Percentiles rank a stretch among this genome's conserved stretches.
phyloP scores from a whole-genome alignment of 2,888 invertebrate genomes.

The Ormyrus thymus region DNA sequence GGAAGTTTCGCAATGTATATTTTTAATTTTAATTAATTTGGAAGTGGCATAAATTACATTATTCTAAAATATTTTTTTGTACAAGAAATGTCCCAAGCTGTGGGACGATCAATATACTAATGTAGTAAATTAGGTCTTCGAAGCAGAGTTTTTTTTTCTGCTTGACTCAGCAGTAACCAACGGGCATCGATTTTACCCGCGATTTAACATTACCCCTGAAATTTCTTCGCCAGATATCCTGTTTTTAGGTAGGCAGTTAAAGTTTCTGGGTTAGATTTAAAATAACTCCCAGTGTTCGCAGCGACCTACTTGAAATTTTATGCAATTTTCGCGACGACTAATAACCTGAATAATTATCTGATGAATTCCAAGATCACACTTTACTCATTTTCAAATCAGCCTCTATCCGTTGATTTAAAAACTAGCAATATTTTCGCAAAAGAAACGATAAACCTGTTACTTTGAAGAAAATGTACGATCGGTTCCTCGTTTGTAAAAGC shows the following conservation, averaged over 20 bases:
- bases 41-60: too few relatives aligned
- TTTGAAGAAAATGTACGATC: too few relatives aligned
- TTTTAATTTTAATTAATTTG: too few relatives aligned
- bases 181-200: conserved; percentile 9
- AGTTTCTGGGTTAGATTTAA: conserved; percentile 41
- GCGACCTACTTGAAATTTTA: conserved; percentile 29
- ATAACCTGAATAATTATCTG: neutral
- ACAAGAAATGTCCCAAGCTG: too few relatives aligned
- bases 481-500: too few relatives aligned
- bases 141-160: neutral
- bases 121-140: neutral
- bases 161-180: neutral
- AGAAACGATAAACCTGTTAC: too few relatives aligned
- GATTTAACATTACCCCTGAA: conserved; percentile 1
- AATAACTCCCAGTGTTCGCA: conserved; percentile 3
- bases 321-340: neutral
- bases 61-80: too few relatives aligned
- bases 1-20: too few relatives aligned
- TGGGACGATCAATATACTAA: neutral
- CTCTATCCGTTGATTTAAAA: too few relatives aligned
- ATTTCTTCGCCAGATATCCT: neutral
- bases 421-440: too few relatives aligned
- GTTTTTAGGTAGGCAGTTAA: conserved; percentile 1
- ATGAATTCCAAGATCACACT: too few relatives aligned
- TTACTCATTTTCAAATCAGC: too few relatives aligned